Percentiles rank a stretch among this genome's conserved stretches.
Conservation (phyloP, 2,113 vertebrate species). For the Nipponia nippon region DNA sequence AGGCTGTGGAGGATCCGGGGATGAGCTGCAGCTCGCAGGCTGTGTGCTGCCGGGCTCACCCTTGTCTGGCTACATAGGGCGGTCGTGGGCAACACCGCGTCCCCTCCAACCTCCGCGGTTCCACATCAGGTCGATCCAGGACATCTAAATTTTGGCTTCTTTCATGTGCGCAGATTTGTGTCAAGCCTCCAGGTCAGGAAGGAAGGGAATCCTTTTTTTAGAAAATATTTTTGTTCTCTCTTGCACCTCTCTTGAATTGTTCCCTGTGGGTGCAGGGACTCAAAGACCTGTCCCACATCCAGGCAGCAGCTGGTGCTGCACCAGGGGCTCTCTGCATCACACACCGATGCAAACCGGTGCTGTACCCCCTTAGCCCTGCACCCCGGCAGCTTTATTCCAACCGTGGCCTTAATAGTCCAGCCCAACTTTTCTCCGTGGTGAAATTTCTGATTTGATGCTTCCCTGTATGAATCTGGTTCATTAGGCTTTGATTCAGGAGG, state of each 20-base stretch:
- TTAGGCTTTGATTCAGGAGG: neutral
- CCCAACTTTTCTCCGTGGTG: neutral
- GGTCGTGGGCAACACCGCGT: fast-evolving
- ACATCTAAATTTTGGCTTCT: neutral
- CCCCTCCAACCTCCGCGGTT: neutral
- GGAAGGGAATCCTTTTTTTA: neutral
- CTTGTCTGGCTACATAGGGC: neutral
- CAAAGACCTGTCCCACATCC: neutral
- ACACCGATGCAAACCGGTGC: neutral
- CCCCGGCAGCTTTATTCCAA: fast-evolving
- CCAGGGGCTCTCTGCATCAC: neutral
- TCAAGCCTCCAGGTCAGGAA: neutral
- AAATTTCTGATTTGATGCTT: neutral
- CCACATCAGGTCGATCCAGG: neutral
- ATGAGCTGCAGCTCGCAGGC: neutral
- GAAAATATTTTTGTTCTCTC: neutral
- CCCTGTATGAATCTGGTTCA: fast-evolving
- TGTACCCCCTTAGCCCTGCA: neutral
- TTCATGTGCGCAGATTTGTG: neutral
- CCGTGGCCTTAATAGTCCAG: neutral
- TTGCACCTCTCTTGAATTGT: neutral
- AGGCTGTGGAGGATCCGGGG: neutral
- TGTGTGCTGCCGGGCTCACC: fast-evolving
- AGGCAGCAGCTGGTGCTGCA: neutral
- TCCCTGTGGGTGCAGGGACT: neutral